Evolutionary conservation across 2,113 vertebrate genomes (phyloP), one percentile per base, ranked within the genome.

Genomic region (Grantiella picta): DNA sequence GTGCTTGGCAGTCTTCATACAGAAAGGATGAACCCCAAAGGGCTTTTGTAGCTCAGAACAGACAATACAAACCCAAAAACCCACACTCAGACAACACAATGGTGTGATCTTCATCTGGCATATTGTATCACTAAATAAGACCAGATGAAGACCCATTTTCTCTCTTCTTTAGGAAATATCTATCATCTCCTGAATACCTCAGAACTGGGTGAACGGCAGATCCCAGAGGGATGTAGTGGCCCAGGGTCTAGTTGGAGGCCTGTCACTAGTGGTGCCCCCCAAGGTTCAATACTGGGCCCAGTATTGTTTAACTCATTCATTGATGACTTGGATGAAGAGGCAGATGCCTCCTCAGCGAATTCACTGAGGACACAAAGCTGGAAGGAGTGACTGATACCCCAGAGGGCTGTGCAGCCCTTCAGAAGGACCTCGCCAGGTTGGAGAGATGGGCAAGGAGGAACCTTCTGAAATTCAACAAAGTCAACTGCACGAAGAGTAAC

Each of bases 21-120:
- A 82, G 47, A 91, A 95, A 59, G 33, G 84, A 93, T 47, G 82
- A 95, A 87, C 63, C 75, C 90, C 91, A 87, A 92, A 88, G 79
- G 81, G 82, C 33, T 90, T 90, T 90, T 7, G 12, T 71, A 90
- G 87, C 56, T 90, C 3, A 1, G 38, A 88, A 90, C 59, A 96
- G 93, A 95, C 94, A 96, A 96, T 82, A 91, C 59, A 92, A 95
- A 94, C 53, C 66, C 54, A 82, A 94, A 96, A 96, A 4, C 47
- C 64, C 93, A 88, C 64, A 86, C 7, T 85, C 85, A 95, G 93
- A 91, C 94, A 91, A 94, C 78, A 97, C 93, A 95, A 87, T 87
- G 68, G 78, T 86, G 60, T 70, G 81, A 94, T 92, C 63, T 82
- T 92, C 93, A 80, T 97, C 89, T 95, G 90, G 82, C 29, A 53